Evolutionary conservation across 64 coral and sea anemone species (phyloP).

Genomic region (Pocillopora verrucosa): DNA sequence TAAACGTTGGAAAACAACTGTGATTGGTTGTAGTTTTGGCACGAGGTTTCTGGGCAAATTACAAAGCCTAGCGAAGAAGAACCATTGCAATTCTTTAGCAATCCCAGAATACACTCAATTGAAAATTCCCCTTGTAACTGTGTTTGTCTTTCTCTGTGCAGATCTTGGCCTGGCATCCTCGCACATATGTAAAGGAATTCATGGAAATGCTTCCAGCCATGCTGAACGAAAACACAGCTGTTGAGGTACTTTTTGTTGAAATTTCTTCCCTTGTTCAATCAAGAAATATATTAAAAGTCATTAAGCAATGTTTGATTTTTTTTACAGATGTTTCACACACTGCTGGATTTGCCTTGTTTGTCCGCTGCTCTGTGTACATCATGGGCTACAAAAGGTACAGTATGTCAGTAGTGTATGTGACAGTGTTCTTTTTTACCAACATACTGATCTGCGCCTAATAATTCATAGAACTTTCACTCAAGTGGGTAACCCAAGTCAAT

Average conservation of each 20-base stretch:
- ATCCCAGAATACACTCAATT: no score
- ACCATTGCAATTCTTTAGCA: no score
- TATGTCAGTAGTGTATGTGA: neutral
- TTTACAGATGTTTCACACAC: conserved; percentile 76
- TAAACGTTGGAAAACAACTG: no score
- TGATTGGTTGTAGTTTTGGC: no score
- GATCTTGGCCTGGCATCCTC: conserved; percentile 95
- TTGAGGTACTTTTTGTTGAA: conserved; percentile 57
- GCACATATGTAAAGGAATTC: conserved; percentile 87
- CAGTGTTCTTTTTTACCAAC: no score
- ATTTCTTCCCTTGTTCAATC: neutral
- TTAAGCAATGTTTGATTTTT: neutral
- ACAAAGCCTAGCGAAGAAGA: no score
- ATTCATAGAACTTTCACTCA: no score
- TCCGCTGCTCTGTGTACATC: conserved; percentile 75
- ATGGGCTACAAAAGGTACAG: conserved; percentile 66
- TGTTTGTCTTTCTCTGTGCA: conserved; percentile 10
- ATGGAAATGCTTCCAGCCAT: conserved; percentile 85
- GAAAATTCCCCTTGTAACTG: no score
- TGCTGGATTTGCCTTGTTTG: conserved; percentile 90
- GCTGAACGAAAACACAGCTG: conserved; percentile 73
- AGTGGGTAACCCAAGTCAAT: neutral
- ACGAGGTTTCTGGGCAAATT: no score
- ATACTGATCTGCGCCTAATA: no score
- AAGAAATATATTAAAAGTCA: no score